phyloP scores from a whole-genome alignment of 2,888 invertebrate species.

The Plebejus melissa region DNA sequence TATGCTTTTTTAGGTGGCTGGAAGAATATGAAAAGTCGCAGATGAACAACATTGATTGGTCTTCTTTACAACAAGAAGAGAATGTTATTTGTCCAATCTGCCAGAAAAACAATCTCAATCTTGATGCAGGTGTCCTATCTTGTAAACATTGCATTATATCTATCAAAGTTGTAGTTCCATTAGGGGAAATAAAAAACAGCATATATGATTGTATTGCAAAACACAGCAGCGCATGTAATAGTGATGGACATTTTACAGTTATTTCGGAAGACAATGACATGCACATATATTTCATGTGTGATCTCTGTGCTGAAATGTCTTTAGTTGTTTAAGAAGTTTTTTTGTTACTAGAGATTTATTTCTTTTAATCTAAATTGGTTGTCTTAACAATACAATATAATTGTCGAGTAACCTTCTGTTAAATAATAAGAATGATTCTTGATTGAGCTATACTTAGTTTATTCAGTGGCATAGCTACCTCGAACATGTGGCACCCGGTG shows the following conservation, averaged over 20 bases:
- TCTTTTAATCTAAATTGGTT: neutral
- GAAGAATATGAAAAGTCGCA: conserved; percentile 67
- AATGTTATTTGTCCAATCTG: conserved; percentile 77
- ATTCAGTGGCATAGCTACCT: too few relatives aligned
- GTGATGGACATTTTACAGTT: conserved; percentile 52
- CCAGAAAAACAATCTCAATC: conserved; percentile 57
- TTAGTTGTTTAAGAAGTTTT: conserved; percentile 42
- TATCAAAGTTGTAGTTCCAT: conserved; percentile 49
- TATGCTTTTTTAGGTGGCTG: conserved; percentile 52
- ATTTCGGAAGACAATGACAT: conserved; percentile 53
- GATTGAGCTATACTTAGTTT: neutral
- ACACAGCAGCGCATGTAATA: conserved; percentile 51
- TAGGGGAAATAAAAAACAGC: conserved; percentile 51
- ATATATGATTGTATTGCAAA: conserved; percentile 51
- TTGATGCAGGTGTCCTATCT: conserved; percentile 41
- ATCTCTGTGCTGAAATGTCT: conserved; percentile 60
- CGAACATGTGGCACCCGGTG: too few relatives aligned
- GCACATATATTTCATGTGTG: conserved; percentile 65
- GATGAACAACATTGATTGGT: conserved; percentile 61
- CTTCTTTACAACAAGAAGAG: conserved; percentile 54
- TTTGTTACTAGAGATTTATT: neutral
- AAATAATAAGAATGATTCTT: neutral
- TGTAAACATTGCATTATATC: conserved; percentile 59
- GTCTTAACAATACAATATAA: neutral
- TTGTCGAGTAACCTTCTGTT: neutral